Base-by-base conservation (phyloP, 2,113 vertebrate genomes). In the Crotalus viridis region DNA sequence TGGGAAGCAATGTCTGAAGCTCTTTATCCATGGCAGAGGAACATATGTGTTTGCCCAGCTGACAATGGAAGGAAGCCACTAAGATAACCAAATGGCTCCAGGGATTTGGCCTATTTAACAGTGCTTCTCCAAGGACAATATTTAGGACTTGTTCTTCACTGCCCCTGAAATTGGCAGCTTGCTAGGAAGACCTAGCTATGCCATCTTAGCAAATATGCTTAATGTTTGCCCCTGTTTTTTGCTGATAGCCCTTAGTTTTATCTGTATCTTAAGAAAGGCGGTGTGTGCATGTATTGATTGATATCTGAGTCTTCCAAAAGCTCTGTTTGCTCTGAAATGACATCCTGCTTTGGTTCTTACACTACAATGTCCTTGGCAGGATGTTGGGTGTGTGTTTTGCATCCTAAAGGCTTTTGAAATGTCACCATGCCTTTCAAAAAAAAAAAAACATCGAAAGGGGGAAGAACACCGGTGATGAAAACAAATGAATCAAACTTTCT, bases 401-500 rank as follows among this genome's bases (percentile, higher is more conserved):
- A 94, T 94, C 94, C 92, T 92, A 92, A 95, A 97, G 96, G 89
- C 94, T 91, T 93, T 95, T 93, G 55, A 95, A 95, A 12, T 95
- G 95, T 94, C 95, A 95, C 89, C 94, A 8, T 33, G 6, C 85
- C 26, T 85, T 89, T n/a, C 48, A 21, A 89, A 56, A 26, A 95
- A 51, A 51, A 51, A 51, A 51, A 9, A 1, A 46, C 4, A 46
- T 95, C 92, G 94, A 95, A 96, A 95, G 8, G 92, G 91, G 95
- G 94, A 96, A 93, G 61, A 92, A 94, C 48, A 92, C 54, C 87
- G 6, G 12, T 39, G 48, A 90, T 90, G 56, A 95, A 96, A 95
- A 94, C 88, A 93, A 95, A 95, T 94, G 95, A 94, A 95, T 95
- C 96, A 94, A 97, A 95, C 95, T 95, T 95, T 94, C 93, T 92